A percentile compares a stretch with the other conserved stretches of the same genome.
phyloP scores from a whole-genome alignment of 2,113 vertebrate species.

The Empidonax traillii region DNA sequence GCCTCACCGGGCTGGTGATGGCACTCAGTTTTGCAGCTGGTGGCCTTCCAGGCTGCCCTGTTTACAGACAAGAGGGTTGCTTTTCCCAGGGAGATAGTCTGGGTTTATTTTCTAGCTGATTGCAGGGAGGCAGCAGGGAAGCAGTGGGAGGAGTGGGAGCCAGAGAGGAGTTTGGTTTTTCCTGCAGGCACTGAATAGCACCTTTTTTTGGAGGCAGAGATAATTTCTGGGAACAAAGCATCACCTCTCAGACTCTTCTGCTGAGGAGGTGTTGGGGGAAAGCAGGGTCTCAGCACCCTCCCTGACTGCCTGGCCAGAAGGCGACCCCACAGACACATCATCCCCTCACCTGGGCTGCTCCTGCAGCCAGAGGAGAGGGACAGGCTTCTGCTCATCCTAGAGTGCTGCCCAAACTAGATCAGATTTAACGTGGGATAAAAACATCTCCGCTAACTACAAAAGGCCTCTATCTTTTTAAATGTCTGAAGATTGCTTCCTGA shows the following conservation, averaged over 20 bases:
- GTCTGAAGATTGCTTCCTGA: neutral
- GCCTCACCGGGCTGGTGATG: neutral
- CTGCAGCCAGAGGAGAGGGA: neutral
- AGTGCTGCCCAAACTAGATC: neutral
- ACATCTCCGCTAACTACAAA: neutral
- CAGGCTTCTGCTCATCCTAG: neutral
- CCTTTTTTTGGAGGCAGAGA: neutral
- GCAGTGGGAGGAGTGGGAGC: neutral
- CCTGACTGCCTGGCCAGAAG: neutral
- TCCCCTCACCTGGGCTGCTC: neutral
- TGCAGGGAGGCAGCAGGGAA: neutral
- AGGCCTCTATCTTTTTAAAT: rapidly evolving
- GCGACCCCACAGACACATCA: neutral
- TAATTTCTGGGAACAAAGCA: neutral
- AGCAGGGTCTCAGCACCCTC: neutral
- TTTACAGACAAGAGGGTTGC: neutral
- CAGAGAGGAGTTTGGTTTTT: neutral
- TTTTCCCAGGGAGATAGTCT: neutral
- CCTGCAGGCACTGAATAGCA: neutral
- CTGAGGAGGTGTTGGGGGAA: neutral
- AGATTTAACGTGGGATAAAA: neutral
- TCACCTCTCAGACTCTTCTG: neutral
- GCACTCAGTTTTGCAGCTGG: neutral
- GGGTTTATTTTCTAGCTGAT: neutral
- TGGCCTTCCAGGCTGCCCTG: neutral